Evolutionary conservation across 2,888 invertebrate genomes (phyloP).

Genomic region (Pardosa pseudoannulata): DNA sequence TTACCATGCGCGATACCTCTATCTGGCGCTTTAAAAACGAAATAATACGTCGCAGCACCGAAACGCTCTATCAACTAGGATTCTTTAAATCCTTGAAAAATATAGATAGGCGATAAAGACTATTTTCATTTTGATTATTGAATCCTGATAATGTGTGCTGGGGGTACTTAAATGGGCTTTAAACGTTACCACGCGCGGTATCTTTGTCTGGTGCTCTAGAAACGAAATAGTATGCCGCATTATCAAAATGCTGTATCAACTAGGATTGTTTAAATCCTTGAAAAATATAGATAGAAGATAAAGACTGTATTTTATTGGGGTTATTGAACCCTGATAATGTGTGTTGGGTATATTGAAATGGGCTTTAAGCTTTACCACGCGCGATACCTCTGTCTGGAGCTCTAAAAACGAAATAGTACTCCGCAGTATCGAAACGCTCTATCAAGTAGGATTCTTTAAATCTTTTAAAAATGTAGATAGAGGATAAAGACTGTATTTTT

Average conservation of each 20-base stretch:
- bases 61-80: conserved; percentile 84
- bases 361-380: conserved; percentile 87
- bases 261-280: conserved; percentile 82
- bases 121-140: too few relatives aligned
- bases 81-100: conserved; percentile 79
- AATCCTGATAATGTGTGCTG: too few relatives aligned
- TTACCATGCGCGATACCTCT: conserved; percentile 88
- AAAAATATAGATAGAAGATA: not conserved
- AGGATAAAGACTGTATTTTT: too few relatives aligned
- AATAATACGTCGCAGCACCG: conserved; percentile 84
- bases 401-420: conserved; percentile 87
- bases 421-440: conserved; percentile 84
- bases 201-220: conserved; percentile 91
- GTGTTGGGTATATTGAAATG: too few relatives aligned
- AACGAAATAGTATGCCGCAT: conserved; percentile 85
- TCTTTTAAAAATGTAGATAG: not conserved
- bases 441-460: conserved; percentile 83
- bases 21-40: conserved; percentile 91
- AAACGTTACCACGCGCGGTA: conserved; percentile 89
- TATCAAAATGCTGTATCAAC: conserved; percentile 83
- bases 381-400: conserved; percentile 92
- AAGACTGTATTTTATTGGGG: not conserved
- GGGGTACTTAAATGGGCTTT: too few relatives aligned
- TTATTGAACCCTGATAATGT: too few relatives aligned
- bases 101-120: not conserved